Evolutionary conservation across 2,888 invertebrate genomes (phyloP), one percentile per base, ranked within the genome.

Genomic region (Congeria kusceri): DNA sequence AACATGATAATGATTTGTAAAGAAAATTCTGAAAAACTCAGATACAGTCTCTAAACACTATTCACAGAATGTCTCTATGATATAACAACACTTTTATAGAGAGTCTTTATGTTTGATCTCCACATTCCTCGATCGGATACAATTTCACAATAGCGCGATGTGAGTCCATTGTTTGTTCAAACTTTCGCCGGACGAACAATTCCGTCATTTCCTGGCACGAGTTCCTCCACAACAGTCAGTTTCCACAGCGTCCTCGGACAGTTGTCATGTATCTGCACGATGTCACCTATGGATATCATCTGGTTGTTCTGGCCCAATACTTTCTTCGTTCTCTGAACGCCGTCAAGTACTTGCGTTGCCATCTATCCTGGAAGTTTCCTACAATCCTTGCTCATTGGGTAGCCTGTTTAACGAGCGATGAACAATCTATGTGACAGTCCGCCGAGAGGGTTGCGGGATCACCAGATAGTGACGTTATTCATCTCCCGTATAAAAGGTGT

Each of bases 401-500:
- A 15, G 61, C 44, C 18, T 56, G 64, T 65, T 62, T 64, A 0
- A 49, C 25, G n/a, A 76, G 9, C 23, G 13, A 57, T 4, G 56
- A 46, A 25, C n/a, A 23, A 23, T 20, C 53, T 18, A 28, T 27
- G 49, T 13, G 9, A 53, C 39, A 32, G 20, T 58, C 32, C 25
- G 44, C 46, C 15, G 44, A 23, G 7, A 15, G 11, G 18, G 28
- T 9, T 28, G 20, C 20, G 3, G 27, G 25, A 1, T 46, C 29
- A 20, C 18, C 67, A 49, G 77, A 81, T 7, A 84, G 56, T 18
- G 29, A 15, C 0, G 68, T 75, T 20, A 70, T 44, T 27, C 61
- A 28, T 65, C 77, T 56, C 5, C 72, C 74, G 28, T 66, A 67
- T 29, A 83, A 67, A 20, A 84, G 63, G 46, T 83, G 67, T 18